phyloP scores from a whole-genome alignment of 2,113 vertebrate species.

The Myiopsitta monachus region DNA sequence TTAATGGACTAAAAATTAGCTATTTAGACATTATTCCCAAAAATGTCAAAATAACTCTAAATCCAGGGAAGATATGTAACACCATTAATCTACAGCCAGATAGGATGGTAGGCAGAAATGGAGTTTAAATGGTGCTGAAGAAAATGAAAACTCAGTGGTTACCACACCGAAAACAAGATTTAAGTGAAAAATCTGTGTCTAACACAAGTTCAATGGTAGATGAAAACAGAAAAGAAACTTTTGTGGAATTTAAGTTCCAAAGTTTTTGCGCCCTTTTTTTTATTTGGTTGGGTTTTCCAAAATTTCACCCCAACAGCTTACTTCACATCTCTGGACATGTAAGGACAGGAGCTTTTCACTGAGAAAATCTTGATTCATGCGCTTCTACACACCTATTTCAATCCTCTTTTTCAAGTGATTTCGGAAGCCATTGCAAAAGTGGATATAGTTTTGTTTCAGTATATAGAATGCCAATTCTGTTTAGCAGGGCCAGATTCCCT shows the following conservation, averaged over 20 bases:
- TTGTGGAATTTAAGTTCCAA: neutral
- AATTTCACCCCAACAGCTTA: neutral
- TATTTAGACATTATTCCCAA: neutral
- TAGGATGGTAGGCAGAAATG: neutral
- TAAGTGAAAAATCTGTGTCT: neutral
- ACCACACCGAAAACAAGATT: neutral
- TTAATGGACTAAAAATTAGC: neutral
- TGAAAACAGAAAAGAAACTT: neutral
- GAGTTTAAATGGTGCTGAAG: neutral
- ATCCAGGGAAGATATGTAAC: neutral
- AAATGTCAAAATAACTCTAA: neutral
- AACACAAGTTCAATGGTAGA: neutral
- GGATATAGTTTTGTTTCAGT: neutral
- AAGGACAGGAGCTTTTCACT: neutral
- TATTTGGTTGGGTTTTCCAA: neutral
- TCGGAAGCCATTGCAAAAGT: neutral
- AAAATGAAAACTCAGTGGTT: neutral
- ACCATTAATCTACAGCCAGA: neutral
- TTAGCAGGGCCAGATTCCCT: neutral
- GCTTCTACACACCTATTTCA: neutral
- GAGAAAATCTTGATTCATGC: neutral
- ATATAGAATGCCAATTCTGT: neutral
- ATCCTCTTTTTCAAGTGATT: neutral
- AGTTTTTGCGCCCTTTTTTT: fast-evolving
- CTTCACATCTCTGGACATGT: neutral